Evolutionary conservation across 2,113 vertebrate species (phyloP).

Genomic region (Tonatia bakeri): DNA sequence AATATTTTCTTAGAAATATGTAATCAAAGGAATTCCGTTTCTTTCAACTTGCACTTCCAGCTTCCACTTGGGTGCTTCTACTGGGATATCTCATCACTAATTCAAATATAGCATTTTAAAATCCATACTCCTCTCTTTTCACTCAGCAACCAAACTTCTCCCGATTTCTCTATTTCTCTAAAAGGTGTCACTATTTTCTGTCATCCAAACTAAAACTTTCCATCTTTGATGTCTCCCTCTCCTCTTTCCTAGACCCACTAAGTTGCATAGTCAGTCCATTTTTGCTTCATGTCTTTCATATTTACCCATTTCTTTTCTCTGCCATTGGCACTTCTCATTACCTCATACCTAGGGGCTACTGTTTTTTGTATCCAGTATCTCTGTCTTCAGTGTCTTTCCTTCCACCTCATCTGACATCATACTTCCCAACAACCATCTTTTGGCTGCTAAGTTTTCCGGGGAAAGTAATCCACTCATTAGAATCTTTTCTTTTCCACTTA

Average conservation of each 20-base stretch:
- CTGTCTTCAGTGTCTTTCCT: background rate
- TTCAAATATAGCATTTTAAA: background rate
- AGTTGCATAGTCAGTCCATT: background rate
- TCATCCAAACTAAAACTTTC: background rate
- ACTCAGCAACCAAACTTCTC: background rate
- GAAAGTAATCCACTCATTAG: background rate
- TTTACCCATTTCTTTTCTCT: background rate
- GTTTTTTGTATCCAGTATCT: background rate
- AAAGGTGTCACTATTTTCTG: background rate
- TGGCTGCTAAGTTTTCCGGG: slow-evolving; percentile 1
- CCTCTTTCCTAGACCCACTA: background rate
- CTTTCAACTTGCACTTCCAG: background rate
- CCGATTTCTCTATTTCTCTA: background rate
- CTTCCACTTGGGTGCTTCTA: background rate
- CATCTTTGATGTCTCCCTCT: background rate
- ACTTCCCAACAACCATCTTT: background rate
- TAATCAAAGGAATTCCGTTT: background rate
- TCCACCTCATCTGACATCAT: background rate
- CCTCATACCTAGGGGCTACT: background rate
- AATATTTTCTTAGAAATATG: background rate
- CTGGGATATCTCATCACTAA: background rate
- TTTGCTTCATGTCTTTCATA: background rate
- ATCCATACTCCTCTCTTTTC: background rate
- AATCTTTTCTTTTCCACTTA: background rate
- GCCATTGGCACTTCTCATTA: background rate